These are phyloP conservation scores for Lutjanus erythropterus DNA, from an alignment of 2,113 vertebrate genomes.

Conservation along the genomic window DNA sequence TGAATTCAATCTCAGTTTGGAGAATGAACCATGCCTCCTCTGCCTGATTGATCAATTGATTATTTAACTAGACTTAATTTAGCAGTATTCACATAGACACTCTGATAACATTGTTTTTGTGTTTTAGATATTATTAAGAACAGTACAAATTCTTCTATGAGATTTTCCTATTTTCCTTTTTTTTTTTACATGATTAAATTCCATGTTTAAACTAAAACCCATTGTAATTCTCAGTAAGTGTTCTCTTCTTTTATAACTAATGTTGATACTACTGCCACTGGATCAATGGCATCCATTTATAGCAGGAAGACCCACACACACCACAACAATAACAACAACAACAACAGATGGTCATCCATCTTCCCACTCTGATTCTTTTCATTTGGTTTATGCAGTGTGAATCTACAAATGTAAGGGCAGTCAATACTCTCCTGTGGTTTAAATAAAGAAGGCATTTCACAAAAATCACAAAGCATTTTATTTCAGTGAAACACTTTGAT, in stretches of 20 bases:
- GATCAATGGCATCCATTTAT: slow-evolving; percentile 35
- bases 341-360: slow-evolving; percentile 37
- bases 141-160: not conserved
- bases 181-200: not conserved
- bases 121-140: not conserved
- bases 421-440: slow-evolving; percentile 11
- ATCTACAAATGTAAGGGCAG: slow-evolving; percentile 26
- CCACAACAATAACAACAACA: not conserved
- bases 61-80: slow-evolving; percentile 15
- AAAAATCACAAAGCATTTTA: slow-evolving; percentile 7
- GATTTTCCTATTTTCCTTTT: not conserved
- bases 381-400: slow-evolving; percentile 23
- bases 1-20: too few species aligned
- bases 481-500: slow-evolving; percentile 2
- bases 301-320: slow-evolving; percentile 4
- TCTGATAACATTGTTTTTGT: not conserved
- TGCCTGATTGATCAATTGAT: slow-evolving; percentile 32
- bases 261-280: slow-evolving; percentile 22
- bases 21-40: slow-evolving; percentile 15
- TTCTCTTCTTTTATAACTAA: slow-evolving; percentile 35
- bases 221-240: slow-evolving; percentile 7
- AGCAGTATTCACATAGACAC: not conserved
- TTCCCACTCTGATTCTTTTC: slow-evolving; percentile 25
- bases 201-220: slow-evolving; percentile 7
- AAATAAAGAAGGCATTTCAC: slow-evolving; percentile 9